Evolutionary conservation across 2,888 invertebrate species (phyloP).

Genomic region (Pristionchus fissidentatus): DNA sequence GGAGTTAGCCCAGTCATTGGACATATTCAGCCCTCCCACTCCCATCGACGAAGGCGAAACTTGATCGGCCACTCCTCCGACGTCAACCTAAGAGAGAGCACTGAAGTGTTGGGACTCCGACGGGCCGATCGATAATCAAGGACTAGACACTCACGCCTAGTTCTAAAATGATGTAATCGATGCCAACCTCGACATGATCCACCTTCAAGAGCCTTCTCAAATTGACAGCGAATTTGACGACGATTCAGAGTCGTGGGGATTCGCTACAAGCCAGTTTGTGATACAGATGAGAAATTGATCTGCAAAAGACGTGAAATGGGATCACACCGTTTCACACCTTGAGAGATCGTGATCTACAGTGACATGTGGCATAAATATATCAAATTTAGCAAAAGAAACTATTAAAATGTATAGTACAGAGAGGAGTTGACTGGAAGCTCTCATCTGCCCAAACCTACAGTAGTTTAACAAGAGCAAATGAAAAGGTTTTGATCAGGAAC

Average conservation of each 20-base stretch:
- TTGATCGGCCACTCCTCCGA: slow-evolving; percentile 52
- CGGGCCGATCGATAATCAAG: slow-evolving; percentile 11
- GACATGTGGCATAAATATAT: no score
- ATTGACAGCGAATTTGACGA: background rate
- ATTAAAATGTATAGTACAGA: no score
- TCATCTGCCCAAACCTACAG: no score
- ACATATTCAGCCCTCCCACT: background rate
- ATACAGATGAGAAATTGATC: no score
- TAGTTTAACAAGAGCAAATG: no score
- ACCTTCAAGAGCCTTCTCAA: background rate
- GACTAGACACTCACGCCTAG: background rate
- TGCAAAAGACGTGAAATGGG: no score
- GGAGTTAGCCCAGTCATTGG: slow-evolving; percentile 21
- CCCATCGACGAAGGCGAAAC: slow-evolving; percentile 48
- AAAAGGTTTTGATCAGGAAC: no score
- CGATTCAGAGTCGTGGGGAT: slow-evolving; percentile 4
- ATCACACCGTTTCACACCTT: no score
- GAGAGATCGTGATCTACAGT: no score
- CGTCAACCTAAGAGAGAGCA: slow-evolving; percentile 56
- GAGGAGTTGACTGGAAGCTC: no score
- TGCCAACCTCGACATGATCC: slow-evolving; percentile 36
- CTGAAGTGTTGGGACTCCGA: background rate
- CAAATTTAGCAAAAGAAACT: no score
- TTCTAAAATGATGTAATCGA: background rate
- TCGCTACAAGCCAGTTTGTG: no score